phyloP scores from a whole-genome alignment of 2,888 invertebrate genomes.

The Alitta virens region DNA sequence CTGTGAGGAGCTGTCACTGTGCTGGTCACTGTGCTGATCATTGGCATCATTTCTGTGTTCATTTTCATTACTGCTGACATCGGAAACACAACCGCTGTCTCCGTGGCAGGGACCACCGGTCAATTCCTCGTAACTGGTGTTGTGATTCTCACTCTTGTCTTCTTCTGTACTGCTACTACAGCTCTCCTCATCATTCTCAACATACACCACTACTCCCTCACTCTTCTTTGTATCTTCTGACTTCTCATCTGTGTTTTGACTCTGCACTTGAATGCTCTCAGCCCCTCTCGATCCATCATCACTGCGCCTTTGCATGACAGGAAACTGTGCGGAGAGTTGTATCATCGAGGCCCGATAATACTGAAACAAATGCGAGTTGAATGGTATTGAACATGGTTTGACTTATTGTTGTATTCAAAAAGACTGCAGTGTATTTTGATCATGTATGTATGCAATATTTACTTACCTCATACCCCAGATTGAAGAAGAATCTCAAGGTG shows the following conservation, averaged over 20 bases:
- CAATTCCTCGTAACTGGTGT: no score
- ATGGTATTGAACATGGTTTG: constrained; percentile 4
- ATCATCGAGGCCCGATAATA: constrained; percentile 15
- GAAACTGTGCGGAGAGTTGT: background rate
- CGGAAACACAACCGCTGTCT: constrained; percentile 19
- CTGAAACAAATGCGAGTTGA: constrained; percentile 8
- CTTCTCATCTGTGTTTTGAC: no score
- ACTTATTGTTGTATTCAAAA: constrained; percentile 1
- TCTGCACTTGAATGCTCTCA: no score
- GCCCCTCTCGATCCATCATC: no score
- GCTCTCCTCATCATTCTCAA: no score
- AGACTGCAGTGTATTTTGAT: constrained; percentile 20
- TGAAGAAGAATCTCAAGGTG: constrained; percentile 49
- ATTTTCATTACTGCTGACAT: constrained; percentile 10
- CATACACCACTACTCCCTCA: no score
- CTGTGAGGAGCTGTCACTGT: constrained; percentile 18
- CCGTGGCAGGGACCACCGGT: background rate
- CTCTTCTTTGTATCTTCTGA: no score
- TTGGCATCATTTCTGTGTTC: background rate
- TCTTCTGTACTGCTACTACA: no score
- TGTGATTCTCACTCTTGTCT: no score
- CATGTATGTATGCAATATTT: no score
- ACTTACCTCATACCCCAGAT: constrained; percentile 42
- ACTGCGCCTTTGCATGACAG: no score
- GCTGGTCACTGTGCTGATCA: background rate